These are phyloP conservation scores for Tauraco erythrolophus DNA, from an alignment of 2,113 vertebrate species.

Conservation along the genomic window DNA sequence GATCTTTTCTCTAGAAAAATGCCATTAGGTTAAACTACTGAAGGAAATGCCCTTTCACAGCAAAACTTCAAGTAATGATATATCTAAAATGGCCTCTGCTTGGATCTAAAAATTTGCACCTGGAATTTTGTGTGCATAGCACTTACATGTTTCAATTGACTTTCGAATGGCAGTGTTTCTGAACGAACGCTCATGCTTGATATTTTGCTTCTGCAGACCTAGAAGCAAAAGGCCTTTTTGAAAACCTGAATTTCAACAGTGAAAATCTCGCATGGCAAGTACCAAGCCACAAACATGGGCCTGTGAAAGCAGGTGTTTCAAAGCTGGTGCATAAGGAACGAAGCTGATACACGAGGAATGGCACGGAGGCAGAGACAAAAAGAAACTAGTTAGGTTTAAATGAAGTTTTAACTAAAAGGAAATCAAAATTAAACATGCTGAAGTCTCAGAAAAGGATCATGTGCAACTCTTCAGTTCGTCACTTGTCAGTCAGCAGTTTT, in stretches of 20 bases:
- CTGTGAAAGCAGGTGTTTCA: neutral
- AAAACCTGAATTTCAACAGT: neutral
- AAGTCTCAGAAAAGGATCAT: neutral
- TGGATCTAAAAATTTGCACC: neutral
- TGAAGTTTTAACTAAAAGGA: neutral
- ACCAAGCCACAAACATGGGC: neutral
- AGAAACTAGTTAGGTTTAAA: neutral
- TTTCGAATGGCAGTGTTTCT: neutral
- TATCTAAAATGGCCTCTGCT: neutral
- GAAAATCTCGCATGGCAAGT: neutral
- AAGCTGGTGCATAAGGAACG: neutral
- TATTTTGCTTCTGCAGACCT: neutral
- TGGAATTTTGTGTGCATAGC: neutral
- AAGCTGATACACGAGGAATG: neutral
- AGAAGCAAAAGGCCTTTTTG: neutral
- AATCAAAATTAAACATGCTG: constrained; percentile 2
- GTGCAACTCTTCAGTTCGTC: neutral
- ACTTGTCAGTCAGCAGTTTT: constrained; percentile 3
- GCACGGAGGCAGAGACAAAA: neutral
- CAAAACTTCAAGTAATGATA: neutral
- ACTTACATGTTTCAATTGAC: neutral
- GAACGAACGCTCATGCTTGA: neutral
- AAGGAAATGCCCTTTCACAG: neutral
- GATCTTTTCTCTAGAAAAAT: neutral
- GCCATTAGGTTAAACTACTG: neutral